Percentiles rank a stretch among this genome's conserved stretches.
Conservation (phyloP, 2,797 vertebrate species). For the Chelidonichthys spinosus region DNA sequence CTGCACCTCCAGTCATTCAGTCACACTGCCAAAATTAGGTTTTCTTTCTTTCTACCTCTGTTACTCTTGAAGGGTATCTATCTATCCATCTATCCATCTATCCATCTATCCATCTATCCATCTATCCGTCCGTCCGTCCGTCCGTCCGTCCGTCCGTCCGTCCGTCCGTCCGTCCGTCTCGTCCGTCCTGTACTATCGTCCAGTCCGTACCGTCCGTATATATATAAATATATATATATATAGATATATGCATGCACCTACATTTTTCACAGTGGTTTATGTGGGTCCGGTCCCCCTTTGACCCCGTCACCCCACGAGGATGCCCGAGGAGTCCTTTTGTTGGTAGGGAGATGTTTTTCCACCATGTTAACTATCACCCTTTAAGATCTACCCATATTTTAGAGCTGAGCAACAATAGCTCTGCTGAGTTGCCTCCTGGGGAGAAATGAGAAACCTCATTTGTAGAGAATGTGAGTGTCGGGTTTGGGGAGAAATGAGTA, state of each 20-base stretch:
- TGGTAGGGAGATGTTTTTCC: constrained; percentile 29
- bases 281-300: constrained; percentile 10
- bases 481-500: constrained; percentile 5
- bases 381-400: constrained; percentile 18
- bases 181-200: too few species aligned
- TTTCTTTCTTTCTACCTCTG: constrained; percentile 42
- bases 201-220: too few species aligned
- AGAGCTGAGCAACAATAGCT: constrained; percentile 37
- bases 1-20: constrained; percentile 68
- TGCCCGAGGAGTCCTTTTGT: constrained; percentile 8
- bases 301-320: constrained; percentile 22
- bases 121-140: too few species aligned
- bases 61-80: constrained; percentile 30
- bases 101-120: too few species aligned
- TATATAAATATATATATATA: background rate
- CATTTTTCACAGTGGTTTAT: constrained; percentile 26
- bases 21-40: constrained; percentile 52
- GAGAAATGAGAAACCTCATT: constrained; percentile 42
- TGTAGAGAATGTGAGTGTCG: constrained; percentile 7
- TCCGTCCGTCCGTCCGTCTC: too few species aligned
- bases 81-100: constrained; percentile 15
- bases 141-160: too few species aligned
- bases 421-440: constrained; percentile 29
- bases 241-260: background rate
- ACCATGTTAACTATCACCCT: constrained; percentile 22